Evolutionary conservation across 2,888 invertebrate genomes (phyloP), one percentile per base, ranked within the genome.

Genomic region (Ophion slaviceki): DNA sequence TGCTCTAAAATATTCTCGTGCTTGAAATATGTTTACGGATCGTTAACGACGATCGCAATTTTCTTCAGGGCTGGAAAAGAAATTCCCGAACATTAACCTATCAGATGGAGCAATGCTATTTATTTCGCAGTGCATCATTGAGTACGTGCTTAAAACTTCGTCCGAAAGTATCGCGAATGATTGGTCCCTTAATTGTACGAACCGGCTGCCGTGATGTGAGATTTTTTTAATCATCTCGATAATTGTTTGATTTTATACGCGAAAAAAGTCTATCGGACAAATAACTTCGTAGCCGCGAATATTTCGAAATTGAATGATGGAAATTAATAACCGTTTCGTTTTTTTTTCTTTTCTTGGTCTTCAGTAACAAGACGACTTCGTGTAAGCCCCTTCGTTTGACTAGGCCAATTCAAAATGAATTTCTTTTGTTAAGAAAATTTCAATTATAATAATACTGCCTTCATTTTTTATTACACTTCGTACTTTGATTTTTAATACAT

Each of bases 21-120:
- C 47, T 32, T 71, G 57, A n/a, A 32, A 32, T 28, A 57, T 71
- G 53, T 71, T 71, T 71, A 57, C 32, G 53, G 57, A 57, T 57
- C 57, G 71, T 71, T 57, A 71, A 8, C 57, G 57, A 32, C 71
- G 57, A 36, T 71, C 47, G 47, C 45, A 71, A 14, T 71, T 53
- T 71, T 71, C 47, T 53, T 57, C 61, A 24, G 17, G 24, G 17
- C n/a, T 36, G 40, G 40, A 40, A 24, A n/a, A 20, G 67, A 17
- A 68, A 40, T 68, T 68, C 11, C 24, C 61, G 20, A 61, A 20
- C 61, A 2, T 61, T 61, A 61, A 61, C 24, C 24, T 61, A 61
- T 53, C 53, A 53, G 17, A 53, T 53, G 0, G 53, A 14, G 53
- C 53, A 53, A 53, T 17, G 53, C 53, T 53, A 5, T 53, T 66